phyloP scores from a whole-genome alignment of 1,140 invertebrate genomes.

The Pseudomyrmex gracilis region DNA sequence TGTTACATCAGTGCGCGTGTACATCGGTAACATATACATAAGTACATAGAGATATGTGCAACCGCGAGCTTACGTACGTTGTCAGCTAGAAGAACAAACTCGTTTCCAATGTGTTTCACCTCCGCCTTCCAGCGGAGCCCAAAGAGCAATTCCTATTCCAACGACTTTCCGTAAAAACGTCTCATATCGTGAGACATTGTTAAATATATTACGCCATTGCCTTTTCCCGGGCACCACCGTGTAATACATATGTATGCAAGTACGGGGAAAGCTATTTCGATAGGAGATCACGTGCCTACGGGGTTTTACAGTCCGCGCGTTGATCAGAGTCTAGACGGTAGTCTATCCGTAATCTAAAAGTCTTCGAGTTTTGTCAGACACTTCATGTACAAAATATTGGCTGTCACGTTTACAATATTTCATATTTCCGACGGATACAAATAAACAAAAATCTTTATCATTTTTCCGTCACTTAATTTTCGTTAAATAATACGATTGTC shows the following conservation, averaged over 20 bases:
- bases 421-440: neutral
- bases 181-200: constrained; percentile 76
- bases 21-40: neutral
- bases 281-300: constrained; percentile 71
- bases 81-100: constrained; percentile 70
- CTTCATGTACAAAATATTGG: neutral
- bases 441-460: neutral
- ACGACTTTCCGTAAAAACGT: constrained; percentile 82
- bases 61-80: constrained; percentile 55
- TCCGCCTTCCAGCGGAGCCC: constrained; percentile 44
- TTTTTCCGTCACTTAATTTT: neutral
- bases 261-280: constrained; percentile 42
- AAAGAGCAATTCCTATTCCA: constrained; percentile 83
- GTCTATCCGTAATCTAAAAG: constrained; percentile 25
- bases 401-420: neutral
- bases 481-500: neutral
- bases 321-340: constrained; percentile 72
- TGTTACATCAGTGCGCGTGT: neutral
- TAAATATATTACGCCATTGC: constrained; percentile 78
- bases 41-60: constrained; percentile 16
- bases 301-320: constrained; percentile 68
- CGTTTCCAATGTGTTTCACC: constrained; percentile 73
- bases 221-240: constrained; percentile 41
- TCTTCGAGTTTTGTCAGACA: constrained; percentile 8
- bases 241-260: constrained; percentile 72